phyloP scores from a whole-genome alignment of 1,140 invertebrate genomes.

The Branchinecta lindahli region DNA sequence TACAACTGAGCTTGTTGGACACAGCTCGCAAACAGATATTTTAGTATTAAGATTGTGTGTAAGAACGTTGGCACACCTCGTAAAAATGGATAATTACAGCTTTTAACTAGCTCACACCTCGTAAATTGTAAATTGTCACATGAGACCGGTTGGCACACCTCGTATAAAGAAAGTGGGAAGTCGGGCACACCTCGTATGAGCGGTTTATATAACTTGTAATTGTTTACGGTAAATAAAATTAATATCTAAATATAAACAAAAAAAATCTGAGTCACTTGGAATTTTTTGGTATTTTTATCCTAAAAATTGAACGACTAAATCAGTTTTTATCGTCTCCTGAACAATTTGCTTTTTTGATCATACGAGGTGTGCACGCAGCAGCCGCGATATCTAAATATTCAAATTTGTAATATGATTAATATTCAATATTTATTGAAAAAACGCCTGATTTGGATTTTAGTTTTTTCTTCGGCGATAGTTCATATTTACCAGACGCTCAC shows the following conservation, averaged over 20 bases:
- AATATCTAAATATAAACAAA: not conserved
- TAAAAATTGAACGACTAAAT: not conserved
- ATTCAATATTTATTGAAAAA: no score
- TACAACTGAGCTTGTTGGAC: not conserved
- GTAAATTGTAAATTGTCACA: not conserved
- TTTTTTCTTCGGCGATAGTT: no score
- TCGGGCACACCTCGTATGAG: not conserved
- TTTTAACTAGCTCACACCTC: not conserved
- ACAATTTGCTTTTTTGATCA: not conserved
- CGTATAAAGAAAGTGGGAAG: not conserved
- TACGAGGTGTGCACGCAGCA: constrained; percentile 5
- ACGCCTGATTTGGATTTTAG: no score
- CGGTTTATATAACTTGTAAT: not conserved
- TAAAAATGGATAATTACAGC: not conserved
- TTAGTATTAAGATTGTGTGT: not conserved
- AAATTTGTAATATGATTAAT: no score
- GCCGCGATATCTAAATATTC: no score
- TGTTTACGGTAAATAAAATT: not conserved
- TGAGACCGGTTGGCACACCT: not conserved
- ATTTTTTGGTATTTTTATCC: constrained; percentile 4
- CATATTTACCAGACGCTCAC: no score
- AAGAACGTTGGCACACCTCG: not conserved
- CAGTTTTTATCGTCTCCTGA: not conserved
- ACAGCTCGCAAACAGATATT: not conserved
- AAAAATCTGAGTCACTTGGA: not conserved